phyloP scores from a whole-genome alignment of 2,797 vertebrate genomes.

The Monodelphis domestica region DNA sequence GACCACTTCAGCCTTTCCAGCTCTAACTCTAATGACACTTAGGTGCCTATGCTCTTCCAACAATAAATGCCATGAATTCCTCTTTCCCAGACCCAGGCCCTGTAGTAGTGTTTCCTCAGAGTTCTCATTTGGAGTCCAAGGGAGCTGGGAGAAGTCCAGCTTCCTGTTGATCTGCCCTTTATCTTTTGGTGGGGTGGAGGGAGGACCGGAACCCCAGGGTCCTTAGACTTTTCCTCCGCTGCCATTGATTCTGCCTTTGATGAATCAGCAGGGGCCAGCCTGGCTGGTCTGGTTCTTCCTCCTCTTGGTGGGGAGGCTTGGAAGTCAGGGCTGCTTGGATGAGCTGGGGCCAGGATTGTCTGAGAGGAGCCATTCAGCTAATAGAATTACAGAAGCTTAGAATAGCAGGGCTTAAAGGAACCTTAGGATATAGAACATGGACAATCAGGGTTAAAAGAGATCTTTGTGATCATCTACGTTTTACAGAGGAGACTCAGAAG shows the following conservation, averaged over 20 bases:
- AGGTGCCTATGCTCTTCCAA: background rate
- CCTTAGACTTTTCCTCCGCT: background rate
- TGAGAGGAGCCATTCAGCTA: background rate
- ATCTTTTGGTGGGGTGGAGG: background rate
- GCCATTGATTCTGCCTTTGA: background rate
- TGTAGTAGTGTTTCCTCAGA: background rate
- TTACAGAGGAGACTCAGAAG: background rate
- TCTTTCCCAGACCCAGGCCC: background rate
- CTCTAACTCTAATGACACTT: background rate
- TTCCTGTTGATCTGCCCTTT: background rate
- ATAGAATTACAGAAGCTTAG: background rate
- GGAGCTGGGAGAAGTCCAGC: background rate
- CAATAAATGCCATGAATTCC: background rate
- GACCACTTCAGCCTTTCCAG: background rate
- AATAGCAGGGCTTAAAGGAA: background rate
- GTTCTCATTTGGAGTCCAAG: background rate
- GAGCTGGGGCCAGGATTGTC: background rate
- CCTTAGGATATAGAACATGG: background rate
- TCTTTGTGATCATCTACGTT: background rate
- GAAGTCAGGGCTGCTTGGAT: background rate
- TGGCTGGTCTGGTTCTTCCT: background rate
- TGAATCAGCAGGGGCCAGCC: background rate
- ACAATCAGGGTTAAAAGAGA: background rate
- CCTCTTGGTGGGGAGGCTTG: background rate
- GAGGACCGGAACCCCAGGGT: background rate